Evolutionary conservation across 1,140 invertebrate species (phyloP).

Genomic region (Philaenus spumarius): DNA sequence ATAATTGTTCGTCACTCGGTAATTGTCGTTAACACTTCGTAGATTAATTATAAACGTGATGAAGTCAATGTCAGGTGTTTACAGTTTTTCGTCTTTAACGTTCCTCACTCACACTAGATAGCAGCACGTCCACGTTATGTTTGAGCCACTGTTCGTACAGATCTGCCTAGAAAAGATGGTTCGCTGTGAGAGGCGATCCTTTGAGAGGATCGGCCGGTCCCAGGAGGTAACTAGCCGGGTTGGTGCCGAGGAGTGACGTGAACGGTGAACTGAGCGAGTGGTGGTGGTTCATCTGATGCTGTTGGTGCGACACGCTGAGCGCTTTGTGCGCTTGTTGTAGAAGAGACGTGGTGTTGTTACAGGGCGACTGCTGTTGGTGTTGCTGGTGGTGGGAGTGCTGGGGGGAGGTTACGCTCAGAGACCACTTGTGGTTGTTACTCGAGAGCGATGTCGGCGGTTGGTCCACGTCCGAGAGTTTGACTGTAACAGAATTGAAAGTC

Average conservation of each 20-base stretch:
- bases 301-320: constrained; percentile 12
- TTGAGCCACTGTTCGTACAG: background rate
- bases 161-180: constrained; percentile 23
- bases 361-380: constrained; percentile 15
- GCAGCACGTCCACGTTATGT: too few relatives aligned
- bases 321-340: constrained; percentile 7
- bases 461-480: constrained; percentile 15
- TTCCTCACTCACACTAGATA: too few relatives aligned
- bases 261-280: constrained; percentile 17
- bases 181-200: constrained; percentile 9
- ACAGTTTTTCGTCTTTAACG: too few relatives aligned
- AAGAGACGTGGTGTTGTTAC: constrained; percentile 7
- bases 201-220: constrained; percentile 19
- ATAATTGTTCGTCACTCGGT: too few relatives aligned
- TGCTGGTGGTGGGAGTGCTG: constrained; percentile 25
- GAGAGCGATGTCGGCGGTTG: too few relatives aligned
- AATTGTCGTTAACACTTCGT: too few relatives aligned
- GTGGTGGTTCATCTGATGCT: constrained; percentile 17
- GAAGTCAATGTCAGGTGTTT: too few relatives aligned
- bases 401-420: constrained; percentile 5
- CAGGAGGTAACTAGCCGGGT: constrained; percentile 22
- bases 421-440: constrained; percentile 3
- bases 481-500: constrained; percentile 19
- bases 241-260: constrained; percentile 13
- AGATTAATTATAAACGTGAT: too few relatives aligned